phyloP scores from a whole-genome alignment of 2,888 invertebrate species.

The Phytoseiulus persimilis region DNA sequence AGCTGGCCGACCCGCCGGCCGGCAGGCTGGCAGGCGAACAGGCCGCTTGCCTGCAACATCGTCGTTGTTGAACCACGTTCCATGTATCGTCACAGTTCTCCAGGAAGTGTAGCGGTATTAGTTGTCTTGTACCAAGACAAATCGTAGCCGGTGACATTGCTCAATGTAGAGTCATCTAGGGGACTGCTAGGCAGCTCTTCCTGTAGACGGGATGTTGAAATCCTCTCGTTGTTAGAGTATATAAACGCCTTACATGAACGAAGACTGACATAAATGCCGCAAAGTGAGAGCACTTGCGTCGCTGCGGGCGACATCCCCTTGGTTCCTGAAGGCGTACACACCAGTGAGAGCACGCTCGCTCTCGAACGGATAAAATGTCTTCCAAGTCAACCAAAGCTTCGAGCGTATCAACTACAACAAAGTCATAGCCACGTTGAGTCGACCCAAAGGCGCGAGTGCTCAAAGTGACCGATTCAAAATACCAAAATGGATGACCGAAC shows the following conservation, averaged over 20 bases:
- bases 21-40: neutral
- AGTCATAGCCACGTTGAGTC: neutral
- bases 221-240: neutral
- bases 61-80: neutral
- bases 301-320: neutral
- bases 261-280: conserved; percentile 39
- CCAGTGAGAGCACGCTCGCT: neutral
- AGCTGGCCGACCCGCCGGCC: neutral
- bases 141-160: neutral
- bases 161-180: neutral
- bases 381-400: neutral
- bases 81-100: neutral
- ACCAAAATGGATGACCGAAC: neutral
- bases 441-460: neutral
- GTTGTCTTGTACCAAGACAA: neutral
- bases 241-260: neutral
- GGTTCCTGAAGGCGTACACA: neutral
- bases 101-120: neutral
- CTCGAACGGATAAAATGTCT: neutral
- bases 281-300: conserved; percentile 31
- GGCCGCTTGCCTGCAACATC: neutral
- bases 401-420: conserved; percentile 18
- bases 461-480: neutral
- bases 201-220: neutral
- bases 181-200: neutral